Conservation (phyloP, 2,888 invertebrate species). For the Gandaritis pyraliata region DNA sequence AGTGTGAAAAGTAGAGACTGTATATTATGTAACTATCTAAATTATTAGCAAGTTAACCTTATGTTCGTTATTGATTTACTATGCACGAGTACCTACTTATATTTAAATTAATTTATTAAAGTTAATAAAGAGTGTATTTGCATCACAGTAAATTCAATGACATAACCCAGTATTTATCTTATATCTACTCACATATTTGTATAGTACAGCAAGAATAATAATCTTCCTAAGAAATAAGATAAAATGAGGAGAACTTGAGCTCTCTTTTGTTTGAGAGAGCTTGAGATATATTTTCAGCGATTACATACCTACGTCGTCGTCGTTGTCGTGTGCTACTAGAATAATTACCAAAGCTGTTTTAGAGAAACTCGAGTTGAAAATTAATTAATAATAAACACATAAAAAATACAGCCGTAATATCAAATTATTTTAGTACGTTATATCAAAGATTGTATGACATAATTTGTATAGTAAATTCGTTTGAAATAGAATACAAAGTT, state of each 20-base stretch:
- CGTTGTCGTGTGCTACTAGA: too few relatives aligned
- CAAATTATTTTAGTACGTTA: conserved; percentile 4
- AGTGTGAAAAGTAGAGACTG: too few relatives aligned
- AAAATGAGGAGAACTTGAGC: background rate
- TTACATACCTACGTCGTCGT: background rate
- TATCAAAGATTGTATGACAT: conserved; percentile 9
- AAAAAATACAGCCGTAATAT: background rate
- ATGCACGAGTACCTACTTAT: conserved; percentile 1
- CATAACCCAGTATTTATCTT: conserved; percentile 4
- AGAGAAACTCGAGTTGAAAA: background rate
- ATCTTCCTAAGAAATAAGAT: background rate
- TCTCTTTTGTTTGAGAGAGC: background rate
- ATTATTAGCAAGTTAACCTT: background rate
- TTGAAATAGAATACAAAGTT: conserved; percentile 29
- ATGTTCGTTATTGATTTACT: conserved; percentile 13
- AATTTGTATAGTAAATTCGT: conserved; percentile 31
- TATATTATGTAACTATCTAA: too few relatives aligned
- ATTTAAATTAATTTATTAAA: conserved; percentile 18
- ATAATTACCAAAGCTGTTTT: background rate
- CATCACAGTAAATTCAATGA: conserved; percentile 79
- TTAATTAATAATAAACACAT: background rate
- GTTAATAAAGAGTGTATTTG: conserved; percentile 58
- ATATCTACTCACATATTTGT: background rate
- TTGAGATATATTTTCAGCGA: background rate
- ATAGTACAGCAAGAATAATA: too few relatives aligned